phyloP scores from a whole-genome alignment of 1,140 invertebrate species.

The Bilobella aurantiaca region DNA sequence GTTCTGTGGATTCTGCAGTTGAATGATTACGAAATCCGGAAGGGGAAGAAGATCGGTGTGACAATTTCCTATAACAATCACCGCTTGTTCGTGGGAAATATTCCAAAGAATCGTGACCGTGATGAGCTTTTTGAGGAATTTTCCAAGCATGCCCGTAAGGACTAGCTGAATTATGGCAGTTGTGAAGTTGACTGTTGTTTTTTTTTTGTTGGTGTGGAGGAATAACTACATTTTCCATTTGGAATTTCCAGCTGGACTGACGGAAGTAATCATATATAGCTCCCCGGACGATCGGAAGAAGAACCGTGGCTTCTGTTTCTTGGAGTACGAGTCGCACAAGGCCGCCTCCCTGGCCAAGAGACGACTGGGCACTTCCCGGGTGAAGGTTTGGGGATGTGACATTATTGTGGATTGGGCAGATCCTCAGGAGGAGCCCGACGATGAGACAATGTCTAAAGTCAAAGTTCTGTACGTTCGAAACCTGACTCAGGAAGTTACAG shows the following conservation, averaged over 20 bases:
- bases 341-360: conserved; percentile 67
- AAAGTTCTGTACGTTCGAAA: conserved; percentile 49
- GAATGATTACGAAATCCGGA: not conserved
- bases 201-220: too few species aligned
- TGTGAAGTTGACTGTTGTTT: not conserved
- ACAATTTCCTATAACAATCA: conserved; percentile 72
- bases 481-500: conserved; percentile 45
- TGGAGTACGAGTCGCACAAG: conserved; percentile 68
- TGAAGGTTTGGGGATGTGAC: conserved; percentile 58
- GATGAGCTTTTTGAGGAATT: too few species aligned
- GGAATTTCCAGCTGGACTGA: conserved; percentile 56
- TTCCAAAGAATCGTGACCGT: conserved; percentile 58
- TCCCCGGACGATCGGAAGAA: conserved; percentile 48
- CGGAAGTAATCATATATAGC: conserved; percentile 65
- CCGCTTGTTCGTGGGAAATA: conserved; percentile 68
- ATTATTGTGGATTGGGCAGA: conserved; percentile 79
- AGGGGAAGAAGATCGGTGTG: conserved; percentile 55
- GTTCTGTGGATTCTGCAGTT: not conserved
- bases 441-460: conserved; percentile 40
- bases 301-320: conserved; percentile 74
- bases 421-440: conserved; percentile 23
- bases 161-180: not conserved
- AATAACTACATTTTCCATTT: not conserved
- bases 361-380: conserved; percentile 57
- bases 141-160: conserved; percentile 48